Base-by-base conservation (phyloP, 1,140 invertebrate species). In the Leptopilina clavipes region DNA sequence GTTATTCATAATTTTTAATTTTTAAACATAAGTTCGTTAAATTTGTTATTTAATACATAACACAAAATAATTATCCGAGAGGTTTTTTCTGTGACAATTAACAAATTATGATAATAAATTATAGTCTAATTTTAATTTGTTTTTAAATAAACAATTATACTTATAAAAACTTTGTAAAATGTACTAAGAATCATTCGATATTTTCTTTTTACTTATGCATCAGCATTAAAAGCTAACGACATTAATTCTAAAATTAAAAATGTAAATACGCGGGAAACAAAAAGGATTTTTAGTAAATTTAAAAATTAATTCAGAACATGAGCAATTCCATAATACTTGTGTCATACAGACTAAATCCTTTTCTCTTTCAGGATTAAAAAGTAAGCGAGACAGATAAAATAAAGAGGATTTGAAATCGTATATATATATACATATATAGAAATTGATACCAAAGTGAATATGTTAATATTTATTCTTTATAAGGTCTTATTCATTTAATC, bases 311-410 rank as follows among this genome's bases (percentile, higher is more conserved):
- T 12, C 22, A 31, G 59, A 12, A n/a, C 22, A 65, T 22, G 59
- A n/a, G 59, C n/a, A 22, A 65, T 25, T 31, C 31, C 22, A 22
- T 31, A 65, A 65, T 65, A 65, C 59, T 65, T 37, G 59, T 22
- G 59, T 65, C 59, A 65, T 65, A 40, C 9, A 14, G 25, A 12
- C 22, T 65, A 65, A 65, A 65, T 65, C 59, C 59, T 14, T 65
- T 14, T n/a, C 59, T n/a, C 59, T 65, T 65, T n/a, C 19, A 5
- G 59, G 59, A 65, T 65, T 65, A 65, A 65, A 65, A 65, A 65
- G 25, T 37, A 65, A 65, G 59, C 22, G 59, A 37, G 22, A 14
- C 59, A 65, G 22, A 65, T 65, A 8, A 31, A 65, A 65, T 65
- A 22, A 37, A 65, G 22, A 65, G 59, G 59, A 65, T 65, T 65